Percentiles rank a stretch among this genome's conserved stretches.
Conservation (phyloP, 2,113 vertebrate species). For the Urocolius indicus region DNA sequence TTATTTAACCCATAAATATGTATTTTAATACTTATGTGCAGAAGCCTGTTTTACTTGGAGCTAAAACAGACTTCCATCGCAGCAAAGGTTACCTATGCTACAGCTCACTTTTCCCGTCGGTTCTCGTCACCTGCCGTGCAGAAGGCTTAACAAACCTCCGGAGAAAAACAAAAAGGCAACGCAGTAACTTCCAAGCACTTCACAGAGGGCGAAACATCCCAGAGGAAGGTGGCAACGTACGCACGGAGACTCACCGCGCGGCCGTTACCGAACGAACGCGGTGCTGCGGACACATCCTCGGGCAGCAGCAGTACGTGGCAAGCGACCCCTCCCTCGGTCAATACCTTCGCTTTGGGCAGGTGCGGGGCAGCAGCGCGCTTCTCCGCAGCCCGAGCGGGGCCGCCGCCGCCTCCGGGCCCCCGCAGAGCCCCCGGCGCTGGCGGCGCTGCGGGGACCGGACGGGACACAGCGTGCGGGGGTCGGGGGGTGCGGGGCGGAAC, state of each 20-base stretch:
- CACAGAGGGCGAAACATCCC: accelerated
- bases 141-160: background rate
- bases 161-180: background rate
- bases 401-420: background rate
- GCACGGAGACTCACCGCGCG: background rate
- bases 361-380: background rate
- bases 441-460: accelerated
- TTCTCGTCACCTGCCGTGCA: background rate
- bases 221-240: background rate
- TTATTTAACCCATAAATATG: background rate
- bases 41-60: accelerated
- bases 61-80: background rate
- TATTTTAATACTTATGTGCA: background rate
- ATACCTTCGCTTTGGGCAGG: background rate
- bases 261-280: background rate
- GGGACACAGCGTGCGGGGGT: accelerated
- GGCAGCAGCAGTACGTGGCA: background rate
- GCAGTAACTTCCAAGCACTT: background rate
- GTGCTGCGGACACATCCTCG: background rate
- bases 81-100: background rate
- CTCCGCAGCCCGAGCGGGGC: background rate
- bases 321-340: slow-evolving; percentile 31
- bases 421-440: background rate
- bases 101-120: background rate
- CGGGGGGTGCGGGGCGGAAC: no score